Evolutionary conservation across 2,797 vertebrate genomes (phyloP).

Genomic region (Oreochromis grahami): DNA sequence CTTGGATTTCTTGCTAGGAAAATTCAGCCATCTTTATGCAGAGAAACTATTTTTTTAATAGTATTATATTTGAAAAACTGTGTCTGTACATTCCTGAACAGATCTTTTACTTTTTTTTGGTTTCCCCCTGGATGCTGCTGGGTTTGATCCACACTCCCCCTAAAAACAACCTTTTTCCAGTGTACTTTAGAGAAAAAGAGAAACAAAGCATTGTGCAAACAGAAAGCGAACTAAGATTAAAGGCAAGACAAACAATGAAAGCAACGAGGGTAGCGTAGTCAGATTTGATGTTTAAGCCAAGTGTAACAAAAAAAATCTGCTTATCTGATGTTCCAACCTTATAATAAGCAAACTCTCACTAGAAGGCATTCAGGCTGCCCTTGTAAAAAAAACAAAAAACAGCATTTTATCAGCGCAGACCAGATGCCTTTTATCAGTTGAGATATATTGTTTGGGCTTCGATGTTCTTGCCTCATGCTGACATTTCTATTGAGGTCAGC

Average conservation of each 20-base stretch:
- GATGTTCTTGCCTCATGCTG: constrained; percentile 13
- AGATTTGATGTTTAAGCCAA: neutral
- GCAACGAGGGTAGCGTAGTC: neutral
- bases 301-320: neutral
- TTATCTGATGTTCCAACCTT: neutral
- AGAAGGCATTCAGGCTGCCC: neutral
- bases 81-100: neutral
- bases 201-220: neutral
- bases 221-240: neutral
- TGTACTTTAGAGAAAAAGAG: neutral
- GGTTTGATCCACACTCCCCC: neutral
- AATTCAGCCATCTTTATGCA: neutral
- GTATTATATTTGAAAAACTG: neutral
- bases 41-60: neutral
- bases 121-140: neutral
- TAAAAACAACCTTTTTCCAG: neutral
- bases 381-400: constrained; percentile 27
- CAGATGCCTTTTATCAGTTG: constrained; percentile 35
- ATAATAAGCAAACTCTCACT: neutral
- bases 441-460: constrained; percentile 36
- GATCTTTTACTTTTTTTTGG: neutral
- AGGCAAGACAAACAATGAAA: neutral
- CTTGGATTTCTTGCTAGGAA: neutral
- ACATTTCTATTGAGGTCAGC: constrained; percentile 46
- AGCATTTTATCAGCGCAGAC: constrained; percentile 22